Conservation (phyloP, 2,888 invertebrate species). For the Nesidiocoris tenuis region DNA sequence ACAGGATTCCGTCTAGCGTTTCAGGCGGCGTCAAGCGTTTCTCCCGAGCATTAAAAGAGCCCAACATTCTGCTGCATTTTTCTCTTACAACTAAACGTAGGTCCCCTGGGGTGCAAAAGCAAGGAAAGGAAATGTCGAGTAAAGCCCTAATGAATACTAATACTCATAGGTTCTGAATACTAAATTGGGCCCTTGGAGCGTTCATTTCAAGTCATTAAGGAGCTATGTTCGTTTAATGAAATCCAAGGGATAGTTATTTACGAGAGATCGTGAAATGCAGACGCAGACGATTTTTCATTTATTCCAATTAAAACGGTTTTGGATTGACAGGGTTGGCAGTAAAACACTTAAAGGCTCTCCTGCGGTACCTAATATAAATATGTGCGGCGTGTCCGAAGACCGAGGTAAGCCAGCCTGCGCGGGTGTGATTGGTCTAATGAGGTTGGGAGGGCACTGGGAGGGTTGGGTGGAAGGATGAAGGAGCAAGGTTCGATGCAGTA, state of each 20-base stretch:
- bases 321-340: constrained; percentile 42
- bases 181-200: constrained; percentile 12
- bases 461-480: not conserved
- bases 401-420: constrained; percentile 28
- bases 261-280: constrained; percentile 33
- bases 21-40: no score
- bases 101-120: constrained; percentile 1
- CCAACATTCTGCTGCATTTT: no score
- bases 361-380: constrained; percentile 15
- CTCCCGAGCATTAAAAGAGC: no score
- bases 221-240: constrained; percentile 38
- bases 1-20: no score
- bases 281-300: constrained; percentile 40
- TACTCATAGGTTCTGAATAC: constrained; percentile 6
- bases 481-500: not conserved
- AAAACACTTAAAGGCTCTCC: constrained; percentile 30
- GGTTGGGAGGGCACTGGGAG: constrained; percentile 24
- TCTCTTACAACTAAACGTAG: not conserved
- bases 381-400: constrained; percentile 1
- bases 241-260: constrained; percentile 35
- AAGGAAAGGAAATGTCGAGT: constrained; percentile 11
- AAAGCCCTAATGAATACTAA: constrained; percentile 31
- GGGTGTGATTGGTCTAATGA: constrained; percentile 43
- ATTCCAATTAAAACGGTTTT: constrained; percentile 34
- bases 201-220: constrained; percentile 33